Conservation (phyloP, 1,140 invertebrate genomes). For the Patella vulgata region DNA sequence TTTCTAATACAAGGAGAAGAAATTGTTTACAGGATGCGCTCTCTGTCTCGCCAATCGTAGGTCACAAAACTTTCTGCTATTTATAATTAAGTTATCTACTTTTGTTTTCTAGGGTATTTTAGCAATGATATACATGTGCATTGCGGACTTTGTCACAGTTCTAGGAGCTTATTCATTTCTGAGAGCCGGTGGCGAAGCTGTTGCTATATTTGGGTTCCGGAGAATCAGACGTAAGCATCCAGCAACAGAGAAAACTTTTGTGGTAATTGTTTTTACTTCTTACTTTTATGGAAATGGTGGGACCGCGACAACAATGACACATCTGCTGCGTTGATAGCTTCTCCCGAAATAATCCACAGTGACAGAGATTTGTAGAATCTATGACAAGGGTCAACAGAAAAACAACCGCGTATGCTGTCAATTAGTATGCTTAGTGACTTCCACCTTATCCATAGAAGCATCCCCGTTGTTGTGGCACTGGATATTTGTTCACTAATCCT, state of each 20-base stretch:
- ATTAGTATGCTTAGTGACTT: too few species aligned
- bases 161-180: slow-evolving; percentile 18
- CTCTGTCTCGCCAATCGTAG: too few species aligned
- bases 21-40: too few species aligned
- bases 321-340: neutral
- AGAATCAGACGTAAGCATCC: slow-evolving; percentile 9
- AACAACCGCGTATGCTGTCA: too few species aligned
- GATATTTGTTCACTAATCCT: too few species aligned
- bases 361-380: too few species aligned
- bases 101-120: too few species aligned
- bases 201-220: slow-evolving; percentile 19
- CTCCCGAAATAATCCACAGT: neutral
- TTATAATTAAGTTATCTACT: too few species aligned
- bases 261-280: slow-evolving; percentile 1
- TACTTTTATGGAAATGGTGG: neutral
- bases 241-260: slow-evolving; percentile 10
- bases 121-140: neutral
- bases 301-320: neutral
- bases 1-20: neutral
- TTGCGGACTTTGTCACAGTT: slow-evolving; percentile 3
- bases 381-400: too few species aligned
- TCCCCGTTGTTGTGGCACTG: too few species aligned
- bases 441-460: too few species aligned
- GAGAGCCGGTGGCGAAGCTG: slow-evolving; percentile 7
- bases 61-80: too few species aligned